A percentile compares a stretch with the other conserved stretches of the same genome.
Evolutionary conservation across 2,888 invertebrate species (phyloP).

Genomic region (Panopea generosa): DNA sequence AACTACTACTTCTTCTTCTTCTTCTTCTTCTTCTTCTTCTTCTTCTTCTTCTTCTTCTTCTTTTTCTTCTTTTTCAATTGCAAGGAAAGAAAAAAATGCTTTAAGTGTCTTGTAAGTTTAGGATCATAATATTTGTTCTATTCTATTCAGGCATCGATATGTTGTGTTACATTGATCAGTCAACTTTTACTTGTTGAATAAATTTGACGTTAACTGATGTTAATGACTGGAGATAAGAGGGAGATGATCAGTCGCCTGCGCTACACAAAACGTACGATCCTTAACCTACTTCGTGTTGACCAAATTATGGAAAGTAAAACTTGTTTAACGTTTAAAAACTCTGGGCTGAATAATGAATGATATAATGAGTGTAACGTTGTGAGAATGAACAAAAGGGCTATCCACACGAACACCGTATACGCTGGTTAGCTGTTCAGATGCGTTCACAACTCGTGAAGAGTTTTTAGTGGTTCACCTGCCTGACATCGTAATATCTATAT

Average conservation of each 20-base stretch:
- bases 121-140: too few relatives aligned
- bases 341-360: slow-evolving; percentile 1
- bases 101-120: too few relatives aligned
- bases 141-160: too few relatives aligned
- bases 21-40: too few relatives aligned
- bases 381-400: background rate
- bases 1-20: too few relatives aligned
- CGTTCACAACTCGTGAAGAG: background rate
- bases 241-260: background rate
- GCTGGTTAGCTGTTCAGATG: background rate
- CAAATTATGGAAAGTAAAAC: slow-evolving; percentile 4
- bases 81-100: too few relatives aligned
- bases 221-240: background rate
- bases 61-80: too few relatives aligned
- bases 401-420: background rate
- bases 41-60: too few relatives aligned
- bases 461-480: background rate
- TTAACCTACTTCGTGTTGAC: background rate
- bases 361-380: background rate
- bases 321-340: background rate
- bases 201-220: too few relatives aligned
- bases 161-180: too few relatives aligned
- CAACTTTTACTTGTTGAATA: too few relatives aligned
- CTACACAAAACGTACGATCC: background rate
- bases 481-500: slow-evolving; percentile 4